phyloP scores from a whole-genome alignment of 2,797 vertebrate genomes.

The Rhynchotus rufescens region DNA sequence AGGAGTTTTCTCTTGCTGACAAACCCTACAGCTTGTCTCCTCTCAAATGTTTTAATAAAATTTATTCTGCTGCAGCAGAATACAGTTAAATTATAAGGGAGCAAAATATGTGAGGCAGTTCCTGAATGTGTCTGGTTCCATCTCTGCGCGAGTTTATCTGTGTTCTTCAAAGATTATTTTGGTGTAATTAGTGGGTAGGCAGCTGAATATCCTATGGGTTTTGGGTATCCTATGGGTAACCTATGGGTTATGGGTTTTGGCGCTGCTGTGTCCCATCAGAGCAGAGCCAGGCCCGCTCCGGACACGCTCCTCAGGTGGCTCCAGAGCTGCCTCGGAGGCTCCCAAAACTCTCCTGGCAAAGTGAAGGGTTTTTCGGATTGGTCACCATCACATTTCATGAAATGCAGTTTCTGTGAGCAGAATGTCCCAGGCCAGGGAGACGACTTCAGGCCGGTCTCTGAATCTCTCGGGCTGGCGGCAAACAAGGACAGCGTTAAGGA shows the following conservation, averaged over 20 bases:
- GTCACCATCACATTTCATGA: conserved; percentile 33
- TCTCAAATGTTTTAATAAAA: conserved; percentile 13
- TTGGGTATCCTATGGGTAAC: background rate
- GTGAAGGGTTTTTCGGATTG: conserved; percentile 5
- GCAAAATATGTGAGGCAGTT: background rate
- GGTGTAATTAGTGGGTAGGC: background rate
- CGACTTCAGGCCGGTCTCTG: conserved; percentile 30
- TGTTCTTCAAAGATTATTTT: background rate
- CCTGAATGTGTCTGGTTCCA: background rate
- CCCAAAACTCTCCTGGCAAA: background rate
- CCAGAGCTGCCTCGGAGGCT: background rate
- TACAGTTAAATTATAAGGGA: conserved; percentile 16
- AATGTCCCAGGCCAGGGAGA: conserved; percentile 47
- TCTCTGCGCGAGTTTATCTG: fast-evolving
- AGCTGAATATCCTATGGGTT: background rate
- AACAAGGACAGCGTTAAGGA: conserved; percentile 4
- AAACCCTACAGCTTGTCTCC: conserved; percentile 28
- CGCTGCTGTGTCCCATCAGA: conserved; percentile 23
- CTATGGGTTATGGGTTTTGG: background rate
- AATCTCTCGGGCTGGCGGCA: conserved; percentile 5
- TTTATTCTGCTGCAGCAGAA: conserved; percentile 7
- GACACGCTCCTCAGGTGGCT: background rate
- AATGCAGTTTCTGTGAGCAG: background rate
- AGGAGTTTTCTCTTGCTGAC: conserved; percentile 38
- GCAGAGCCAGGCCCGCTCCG: background rate